These are phyloP conservation scores for Pocota personata DNA, from an alignment of 2,888 invertebrate genomes.

Conservation along the genomic window DNA sequence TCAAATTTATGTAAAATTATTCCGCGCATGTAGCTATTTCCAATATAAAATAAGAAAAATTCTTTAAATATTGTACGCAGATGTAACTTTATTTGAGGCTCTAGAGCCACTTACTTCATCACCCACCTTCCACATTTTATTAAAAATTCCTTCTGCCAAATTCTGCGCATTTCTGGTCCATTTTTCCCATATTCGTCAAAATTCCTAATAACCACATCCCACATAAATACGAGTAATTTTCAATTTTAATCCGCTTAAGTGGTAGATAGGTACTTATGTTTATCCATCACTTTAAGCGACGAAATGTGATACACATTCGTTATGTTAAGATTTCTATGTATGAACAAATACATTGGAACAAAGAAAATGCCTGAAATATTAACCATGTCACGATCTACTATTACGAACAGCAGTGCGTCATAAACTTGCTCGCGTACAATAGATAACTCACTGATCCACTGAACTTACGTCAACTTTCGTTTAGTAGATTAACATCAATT, in stretches of 20 bases:
- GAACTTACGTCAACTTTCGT: conserved; percentile 49
- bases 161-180: too few relatives aligned
- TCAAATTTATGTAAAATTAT: not conserved
- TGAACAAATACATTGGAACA: conserved; percentile 1
- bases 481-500: conserved; percentile 36
- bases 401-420: conserved; percentile 35
- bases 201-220: too few relatives aligned
- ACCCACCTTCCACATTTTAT: not conserved
- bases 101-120: not conserved
- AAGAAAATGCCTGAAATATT: conserved; percentile 22
- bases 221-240: not conserved
- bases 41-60: not conserved
- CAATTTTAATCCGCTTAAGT: not conserved
- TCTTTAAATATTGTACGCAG: not conserved
- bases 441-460: conserved; percentile 16
- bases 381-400: conserved; percentile 36
- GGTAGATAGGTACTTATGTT: not conserved
- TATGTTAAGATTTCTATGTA: not conserved
- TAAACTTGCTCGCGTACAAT: not conserved
- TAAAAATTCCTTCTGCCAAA: not conserved
- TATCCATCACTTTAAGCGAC: not conserved
- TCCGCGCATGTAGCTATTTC: not conserved
- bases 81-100: not conserved
- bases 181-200: too few relatives aligned
- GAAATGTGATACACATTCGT: conserved; percentile 28